A percentile compares a stretch with the other conserved stretches of the same genome.
phyloP scores from a whole-genome alignment of 2,113 vertebrate species.

The Onychostruthus taczanowskii region DNA sequence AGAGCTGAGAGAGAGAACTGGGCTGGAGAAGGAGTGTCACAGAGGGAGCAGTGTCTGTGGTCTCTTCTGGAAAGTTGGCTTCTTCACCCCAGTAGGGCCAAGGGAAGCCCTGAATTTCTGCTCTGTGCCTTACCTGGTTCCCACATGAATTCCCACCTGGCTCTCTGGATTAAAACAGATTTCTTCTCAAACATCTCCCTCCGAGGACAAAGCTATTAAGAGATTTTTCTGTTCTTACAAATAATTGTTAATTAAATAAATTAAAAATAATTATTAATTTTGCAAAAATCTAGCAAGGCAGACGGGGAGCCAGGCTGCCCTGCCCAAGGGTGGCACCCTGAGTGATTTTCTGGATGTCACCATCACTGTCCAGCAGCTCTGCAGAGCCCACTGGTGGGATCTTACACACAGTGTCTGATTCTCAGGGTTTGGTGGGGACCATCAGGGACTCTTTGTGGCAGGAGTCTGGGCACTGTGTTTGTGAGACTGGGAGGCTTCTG shows the following conservation, averaged over 20 bases:
- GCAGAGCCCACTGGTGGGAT: not conserved
- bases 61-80: not conserved
- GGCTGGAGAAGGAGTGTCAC: not conserved
- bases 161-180: not conserved
- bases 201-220: not conserved
- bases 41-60: not conserved
- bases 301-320: not conserved
- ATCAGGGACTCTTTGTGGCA: not conserved
- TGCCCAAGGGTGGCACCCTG: not conserved
- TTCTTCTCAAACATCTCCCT: not conserved
- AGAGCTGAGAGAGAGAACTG: not conserved
- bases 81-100: not conserved
- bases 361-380: not conserved
- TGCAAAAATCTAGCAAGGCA: not conserved
- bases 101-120: not conserved
- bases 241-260: not conserved
- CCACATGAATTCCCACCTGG: not conserved
- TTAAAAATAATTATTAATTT: not conserved
- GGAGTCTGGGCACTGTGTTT: not conserved
- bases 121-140: not conserved
- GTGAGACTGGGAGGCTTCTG: not conserved
- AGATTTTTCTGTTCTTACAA: not conserved
- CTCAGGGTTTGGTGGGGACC: not conserved
- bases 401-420: not conserved
- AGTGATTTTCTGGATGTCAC: not conserved